Evolutionary conservation across 2,888 invertebrate species (phyloP).

Genomic region (Brachylomia viminalis): DNA sequence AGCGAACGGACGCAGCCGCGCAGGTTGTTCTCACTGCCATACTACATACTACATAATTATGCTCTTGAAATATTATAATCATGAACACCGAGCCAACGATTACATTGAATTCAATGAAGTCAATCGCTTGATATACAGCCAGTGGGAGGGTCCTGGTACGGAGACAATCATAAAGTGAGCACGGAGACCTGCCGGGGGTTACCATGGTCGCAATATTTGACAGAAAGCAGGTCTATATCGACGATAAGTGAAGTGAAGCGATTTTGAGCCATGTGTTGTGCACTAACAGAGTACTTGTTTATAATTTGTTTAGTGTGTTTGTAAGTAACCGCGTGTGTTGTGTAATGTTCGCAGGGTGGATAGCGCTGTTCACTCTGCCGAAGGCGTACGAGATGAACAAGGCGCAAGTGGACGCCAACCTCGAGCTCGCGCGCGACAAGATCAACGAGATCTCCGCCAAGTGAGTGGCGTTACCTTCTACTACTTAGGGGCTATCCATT

Average conservation of each 20-base stretch:
- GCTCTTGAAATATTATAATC: neutral
- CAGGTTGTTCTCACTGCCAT: neutral
- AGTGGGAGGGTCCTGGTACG: no score
- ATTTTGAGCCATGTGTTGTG: neutral
- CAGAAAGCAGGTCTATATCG: neutral
- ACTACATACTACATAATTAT: neutral
- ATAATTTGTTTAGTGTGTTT: neutral
- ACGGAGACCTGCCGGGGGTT: neutral
- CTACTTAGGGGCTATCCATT: neutral
- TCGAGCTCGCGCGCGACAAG: slow-evolving; percentile 96
- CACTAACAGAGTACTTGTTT: neutral
- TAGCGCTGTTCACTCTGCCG: slow-evolving; percentile 98
- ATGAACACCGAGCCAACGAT: neutral
- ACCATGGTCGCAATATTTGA: neutral
- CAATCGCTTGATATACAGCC: neutral
- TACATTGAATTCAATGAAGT: neutral
- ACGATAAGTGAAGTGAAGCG: neutral
- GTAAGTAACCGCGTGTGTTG: neutral
- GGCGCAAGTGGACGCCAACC: slow-evolving; percentile 97
- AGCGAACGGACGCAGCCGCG: no score
- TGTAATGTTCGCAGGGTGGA: slow-evolving; percentile 92
- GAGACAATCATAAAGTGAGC: neutral
- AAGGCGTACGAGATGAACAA: slow-evolving; percentile 99
- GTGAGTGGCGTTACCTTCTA: slow-evolving; percentile 89
- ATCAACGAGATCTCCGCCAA: slow-evolving; percentile 97